Conservation (phyloP, 2,113 vertebrate species). For the Seriola rivoliana region DNA sequence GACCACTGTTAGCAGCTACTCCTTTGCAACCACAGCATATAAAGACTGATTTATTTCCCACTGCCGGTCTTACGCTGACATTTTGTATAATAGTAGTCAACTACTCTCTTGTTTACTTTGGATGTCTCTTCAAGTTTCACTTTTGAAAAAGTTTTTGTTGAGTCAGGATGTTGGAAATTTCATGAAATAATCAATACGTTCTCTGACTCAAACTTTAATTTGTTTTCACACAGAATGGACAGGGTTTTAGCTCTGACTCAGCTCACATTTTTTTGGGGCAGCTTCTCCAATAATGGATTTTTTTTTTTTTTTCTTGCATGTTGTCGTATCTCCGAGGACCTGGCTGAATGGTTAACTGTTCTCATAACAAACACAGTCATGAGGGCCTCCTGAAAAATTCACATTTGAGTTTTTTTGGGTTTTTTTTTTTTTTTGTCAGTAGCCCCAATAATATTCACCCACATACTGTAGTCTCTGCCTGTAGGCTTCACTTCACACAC, state of each 20-base stretch:
- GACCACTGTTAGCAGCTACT: not conserved
- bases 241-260: not conserved
- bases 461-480: slow-evolving; percentile 8
- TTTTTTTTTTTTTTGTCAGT: not conserved
- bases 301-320: not conserved
- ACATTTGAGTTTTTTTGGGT: not conserved
- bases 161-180: not conserved
- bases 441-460: slow-evolving; percentile 2
- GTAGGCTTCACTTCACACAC: slow-evolving; percentile 35
- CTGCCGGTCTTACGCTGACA: not conserved
- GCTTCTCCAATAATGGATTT: not conserved
- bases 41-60: not conserved
- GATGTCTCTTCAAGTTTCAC: not conserved
- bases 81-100: not conserved
- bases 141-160: not conserved
- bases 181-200: not conserved
- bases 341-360: slow-evolving; percentile 6
- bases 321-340: not conserved
- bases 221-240: not conserved
- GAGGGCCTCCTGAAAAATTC: slow-evolving; percentile 19
- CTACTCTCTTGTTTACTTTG: not conserved
- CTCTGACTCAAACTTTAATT: not conserved
- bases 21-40: not conserved
- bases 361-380: slow-evolving; percentile 22
- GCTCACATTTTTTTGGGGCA: not conserved